Conservation (phyloP, 2,797 vertebrate species). For the Aeoliscus strigatus region DNA sequence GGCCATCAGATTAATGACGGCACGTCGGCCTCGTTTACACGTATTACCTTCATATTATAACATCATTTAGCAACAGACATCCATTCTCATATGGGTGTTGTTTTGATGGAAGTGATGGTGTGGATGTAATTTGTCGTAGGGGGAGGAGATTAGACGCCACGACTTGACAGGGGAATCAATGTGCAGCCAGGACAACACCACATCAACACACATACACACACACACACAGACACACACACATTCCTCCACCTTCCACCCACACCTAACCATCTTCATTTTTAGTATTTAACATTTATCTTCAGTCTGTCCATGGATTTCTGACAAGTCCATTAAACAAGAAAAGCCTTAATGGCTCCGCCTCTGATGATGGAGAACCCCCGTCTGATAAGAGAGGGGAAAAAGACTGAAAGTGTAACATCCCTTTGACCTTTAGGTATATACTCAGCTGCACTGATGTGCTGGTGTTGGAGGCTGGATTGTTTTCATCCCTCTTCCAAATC, state of each 20-base stretch:
- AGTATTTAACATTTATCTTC: conserved; percentile 75
- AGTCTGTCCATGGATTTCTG: conserved; percentile 68
- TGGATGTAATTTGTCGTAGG: conserved; percentile 66
- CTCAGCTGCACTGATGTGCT: conserved; percentile 39
- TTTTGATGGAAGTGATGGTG: conserved; percentile 58
- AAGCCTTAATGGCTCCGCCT: conserved; percentile 69
- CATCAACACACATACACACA: no score
- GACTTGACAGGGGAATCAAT: conserved; percentile 72
- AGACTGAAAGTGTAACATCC: conserved; percentile 60
- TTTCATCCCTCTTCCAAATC: conserved; percentile 33
- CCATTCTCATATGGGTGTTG: conserved; percentile 34
- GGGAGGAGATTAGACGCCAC: conserved; percentile 57
- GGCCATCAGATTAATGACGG: conserved; percentile 22
- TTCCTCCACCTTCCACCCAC: conserved; percentile 46
- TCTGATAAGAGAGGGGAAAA: conserved; percentile 68
- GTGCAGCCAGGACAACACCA: conserved; percentile 53
- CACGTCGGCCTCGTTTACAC: conserved; percentile 2
- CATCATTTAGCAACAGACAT: conserved; percentile 20
- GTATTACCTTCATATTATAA: conserved; percentile 11
- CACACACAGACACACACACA: no score
- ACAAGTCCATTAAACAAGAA: conserved; percentile 78
- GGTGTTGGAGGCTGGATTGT: conserved; percentile 26
- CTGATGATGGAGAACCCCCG: conserved; percentile 74
- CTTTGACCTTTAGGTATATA: conserved; percentile 60
- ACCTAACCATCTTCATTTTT: conserved; percentile 70